Conservation (phyloP, 2,113 vertebrate species). For the Zapus hudsonius region DNA sequence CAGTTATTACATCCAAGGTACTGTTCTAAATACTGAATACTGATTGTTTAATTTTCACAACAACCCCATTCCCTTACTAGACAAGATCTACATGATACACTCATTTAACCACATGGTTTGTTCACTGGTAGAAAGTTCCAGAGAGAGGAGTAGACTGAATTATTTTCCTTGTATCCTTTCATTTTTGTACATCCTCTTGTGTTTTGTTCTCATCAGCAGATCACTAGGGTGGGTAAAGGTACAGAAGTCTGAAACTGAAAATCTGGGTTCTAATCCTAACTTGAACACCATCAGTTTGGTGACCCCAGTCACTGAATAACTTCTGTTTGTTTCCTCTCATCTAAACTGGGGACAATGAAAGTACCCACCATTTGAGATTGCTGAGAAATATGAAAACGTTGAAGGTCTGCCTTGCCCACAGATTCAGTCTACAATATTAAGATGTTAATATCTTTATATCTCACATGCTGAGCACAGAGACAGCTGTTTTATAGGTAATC, state of each 20-base stretch:
- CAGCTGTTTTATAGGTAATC: not conserved
- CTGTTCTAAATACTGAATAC: constrained; percentile 4
- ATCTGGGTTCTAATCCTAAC: not conserved
- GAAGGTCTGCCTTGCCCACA: not conserved
- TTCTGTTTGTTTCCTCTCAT: not conserved
- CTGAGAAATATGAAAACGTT: not conserved
- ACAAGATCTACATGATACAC: not conserved
- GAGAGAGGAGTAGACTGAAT: not conserved
- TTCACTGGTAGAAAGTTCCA: not conserved
- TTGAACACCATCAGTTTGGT: not conserved
- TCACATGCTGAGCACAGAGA: not conserved
- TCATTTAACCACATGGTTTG: not conserved
- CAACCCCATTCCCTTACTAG: not conserved
- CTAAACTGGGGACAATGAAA: not conserved
- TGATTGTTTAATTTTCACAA: constrained; percentile 3
- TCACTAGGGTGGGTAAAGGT: not conserved
- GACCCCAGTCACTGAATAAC: not conserved
- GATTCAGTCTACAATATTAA: not conserved
- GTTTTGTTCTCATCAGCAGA: not conserved
- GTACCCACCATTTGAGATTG: not conserved
- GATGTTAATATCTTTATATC: constrained; percentile 19
- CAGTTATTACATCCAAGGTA: not conserved
- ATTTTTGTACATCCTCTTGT: not conserved
- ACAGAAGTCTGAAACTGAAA: not conserved
- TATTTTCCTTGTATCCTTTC: not conserved